phyloP scores from a whole-genome alignment of 1,140 invertebrate genomes.

The Littorina saxatilis region DNA sequence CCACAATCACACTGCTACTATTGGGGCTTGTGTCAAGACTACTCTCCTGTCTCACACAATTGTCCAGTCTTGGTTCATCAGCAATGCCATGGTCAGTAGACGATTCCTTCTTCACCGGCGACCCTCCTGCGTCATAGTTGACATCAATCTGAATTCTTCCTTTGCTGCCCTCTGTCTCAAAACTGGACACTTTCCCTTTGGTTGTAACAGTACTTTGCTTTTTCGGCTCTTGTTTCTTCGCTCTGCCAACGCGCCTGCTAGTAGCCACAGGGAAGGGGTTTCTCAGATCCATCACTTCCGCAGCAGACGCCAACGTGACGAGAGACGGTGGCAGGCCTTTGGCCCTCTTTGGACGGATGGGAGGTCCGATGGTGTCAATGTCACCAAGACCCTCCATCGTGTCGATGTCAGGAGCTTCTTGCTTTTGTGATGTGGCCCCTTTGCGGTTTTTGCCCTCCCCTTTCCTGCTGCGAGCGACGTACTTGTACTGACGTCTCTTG shows the following conservation, averaged over 20 bases:
- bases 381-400: neutral
- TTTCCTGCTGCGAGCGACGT: constrained; percentile 23
- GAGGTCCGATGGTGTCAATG: neutral
- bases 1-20: neutral
- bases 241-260: no score
- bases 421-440: neutral
- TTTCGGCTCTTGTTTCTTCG: no score
- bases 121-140: neutral
- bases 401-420: neutral
- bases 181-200: no score
- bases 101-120: no score
- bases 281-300: neutral
- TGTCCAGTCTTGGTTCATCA: neutral
- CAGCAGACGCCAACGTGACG: constrained; percentile 21
- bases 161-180: neutral
- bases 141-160: neutral
- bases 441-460: neutral
- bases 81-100: neutral
- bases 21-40: neutral
- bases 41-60: neutral
- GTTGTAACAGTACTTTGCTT: no score
- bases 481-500: constrained; percentile 23
- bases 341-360: neutral
- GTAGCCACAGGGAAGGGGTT: no score
- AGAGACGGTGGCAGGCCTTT: constrained; percentile 14